Evolutionary conservation across 2,797 vertebrate genomes (phyloP).

Genomic region (Hylomyscus alleni): DNA sequence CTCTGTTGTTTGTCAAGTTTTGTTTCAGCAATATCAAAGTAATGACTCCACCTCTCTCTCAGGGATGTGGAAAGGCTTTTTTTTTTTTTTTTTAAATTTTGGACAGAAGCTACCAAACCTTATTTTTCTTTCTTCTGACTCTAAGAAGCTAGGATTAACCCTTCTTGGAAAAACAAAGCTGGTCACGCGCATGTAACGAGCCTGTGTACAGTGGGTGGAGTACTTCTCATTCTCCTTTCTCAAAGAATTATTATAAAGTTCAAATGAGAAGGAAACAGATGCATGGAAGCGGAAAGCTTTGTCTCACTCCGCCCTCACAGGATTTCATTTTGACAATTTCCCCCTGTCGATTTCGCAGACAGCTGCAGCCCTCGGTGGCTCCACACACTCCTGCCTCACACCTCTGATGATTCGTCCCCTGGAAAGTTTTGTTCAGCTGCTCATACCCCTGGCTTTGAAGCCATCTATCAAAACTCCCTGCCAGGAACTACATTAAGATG

Average conservation of each 20-base stretch:
- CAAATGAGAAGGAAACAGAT: background rate
- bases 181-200: background rate
- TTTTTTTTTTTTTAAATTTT: too few species aligned
- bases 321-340: constrained; percentile 20
- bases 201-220: background rate
- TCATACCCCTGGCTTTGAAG: constrained; percentile 75
- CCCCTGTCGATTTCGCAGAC: constrained; percentile 45
- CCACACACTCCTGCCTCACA: background rate
- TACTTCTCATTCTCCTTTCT: background rate
- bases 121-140: background rate
- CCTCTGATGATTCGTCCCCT: constrained; percentile 59
- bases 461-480: constrained; percentile 77
- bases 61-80: background rate
- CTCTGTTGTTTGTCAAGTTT: background rate
- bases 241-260: constrained; percentile 23
- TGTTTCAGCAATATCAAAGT: background rate
- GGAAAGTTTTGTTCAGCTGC: constrained; percentile 74
- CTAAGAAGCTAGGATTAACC: background rate
- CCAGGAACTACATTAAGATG: constrained; percentile 82
- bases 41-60: background rate
- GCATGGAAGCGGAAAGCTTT: background rate
- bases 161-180: background rate
- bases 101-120: background rate
- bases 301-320: background rate
- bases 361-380: constrained; percentile 18